Evolutionary conservation across 2,888 invertebrate species (phyloP).

Genomic region (Lasioglossum leucozonium): DNA sequence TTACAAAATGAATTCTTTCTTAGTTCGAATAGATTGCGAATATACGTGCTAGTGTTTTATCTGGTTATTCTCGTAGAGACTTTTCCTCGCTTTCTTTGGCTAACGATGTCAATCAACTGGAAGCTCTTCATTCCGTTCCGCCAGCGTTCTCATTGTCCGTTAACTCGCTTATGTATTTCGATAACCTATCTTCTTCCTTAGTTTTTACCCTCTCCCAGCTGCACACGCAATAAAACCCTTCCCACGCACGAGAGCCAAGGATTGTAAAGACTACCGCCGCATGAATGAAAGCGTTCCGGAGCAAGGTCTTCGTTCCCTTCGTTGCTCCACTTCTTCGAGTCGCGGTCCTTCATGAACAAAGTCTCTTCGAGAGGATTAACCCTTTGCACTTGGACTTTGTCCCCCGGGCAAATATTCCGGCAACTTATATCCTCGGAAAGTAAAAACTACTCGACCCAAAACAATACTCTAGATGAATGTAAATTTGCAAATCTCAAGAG

Average conservation of each 20-base stretch:
- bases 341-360: not conserved
- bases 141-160: slow-evolving; percentile 22
- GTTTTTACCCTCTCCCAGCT: slow-evolving; percentile 38
- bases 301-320: slow-evolving; percentile 46
- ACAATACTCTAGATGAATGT: not conserved
- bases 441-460: not conserved
- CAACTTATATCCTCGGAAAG: not conserved
- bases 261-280: slow-evolving; percentile 67
- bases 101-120: not conserved
- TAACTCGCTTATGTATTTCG: not conserved
- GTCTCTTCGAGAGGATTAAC: not conserved
- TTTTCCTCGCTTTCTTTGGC: not conserved
- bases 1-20: too few relatives aligned
- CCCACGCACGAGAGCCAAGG: slow-evolving; percentile 60
- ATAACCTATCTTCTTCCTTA: slow-evolving; percentile 31
- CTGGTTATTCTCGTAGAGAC: not conserved
- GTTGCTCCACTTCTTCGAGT: slow-evolving; percentile 8
- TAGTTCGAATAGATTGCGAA: too few relatives aligned
- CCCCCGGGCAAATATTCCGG: not conserved
- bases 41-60: too few relatives aligned
- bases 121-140: slow-evolving; percentile 1
- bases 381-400: not conserved
- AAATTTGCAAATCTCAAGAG: not conserved
- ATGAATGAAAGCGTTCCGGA: slow-evolving; percentile 60
- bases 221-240: slow-evolving; percentile 57